Evolutionary conservation across 64 coral and sea anemone genomes (phyloP).

Genomic region (Montipora sp.): DNA sequence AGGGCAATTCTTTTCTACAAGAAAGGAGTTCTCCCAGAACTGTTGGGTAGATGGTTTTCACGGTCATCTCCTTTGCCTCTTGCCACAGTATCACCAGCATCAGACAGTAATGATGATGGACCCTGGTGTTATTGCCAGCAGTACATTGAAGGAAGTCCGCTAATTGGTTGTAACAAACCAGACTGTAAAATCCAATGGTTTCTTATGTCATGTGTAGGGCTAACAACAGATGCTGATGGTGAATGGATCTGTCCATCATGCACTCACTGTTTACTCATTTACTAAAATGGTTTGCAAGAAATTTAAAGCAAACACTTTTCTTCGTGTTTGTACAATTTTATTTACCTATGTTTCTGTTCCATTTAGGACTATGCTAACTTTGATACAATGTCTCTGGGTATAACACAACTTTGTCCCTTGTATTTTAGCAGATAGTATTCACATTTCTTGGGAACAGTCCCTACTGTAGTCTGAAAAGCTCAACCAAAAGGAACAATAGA

Average conservation of each 20-base stretch:
- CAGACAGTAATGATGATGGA: conserved; percentile 17
- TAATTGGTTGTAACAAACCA: conserved; percentile 50
- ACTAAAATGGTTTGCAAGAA: too few relatives aligned
- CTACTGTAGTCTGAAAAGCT: too few relatives aligned
- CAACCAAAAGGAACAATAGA: too few relatives aligned
- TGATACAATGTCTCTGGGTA: too few relatives aligned
- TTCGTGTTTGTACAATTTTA: too few relatives aligned
- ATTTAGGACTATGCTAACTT: too few relatives aligned
- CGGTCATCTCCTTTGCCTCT: neutral
- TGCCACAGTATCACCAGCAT: neutral
- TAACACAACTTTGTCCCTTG: too few relatives aligned
- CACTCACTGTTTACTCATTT: too few relatives aligned
- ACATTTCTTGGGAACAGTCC: too few relatives aligned
- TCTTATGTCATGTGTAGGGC: conserved; percentile 41
- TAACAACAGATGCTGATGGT: conserved; percentile 49
- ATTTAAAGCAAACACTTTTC: too few relatives aligned
- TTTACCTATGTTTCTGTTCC: too few relatives aligned
- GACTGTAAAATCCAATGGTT: conserved; percentile 54
- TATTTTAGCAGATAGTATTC: too few relatives aligned
- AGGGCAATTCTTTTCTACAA: conserved; percentile 18
- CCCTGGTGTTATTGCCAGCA: conserved; percentile 46
- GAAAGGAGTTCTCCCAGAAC: conserved; percentile 53
- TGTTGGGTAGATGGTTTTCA: conserved; percentile 35
- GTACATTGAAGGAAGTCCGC: conserved; percentile 28
- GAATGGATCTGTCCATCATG: conserved; percentile 29